Evolutionary conservation across 2,888 invertebrate species (phyloP).

Genomic region (Epinotia demarniana): DNA sequence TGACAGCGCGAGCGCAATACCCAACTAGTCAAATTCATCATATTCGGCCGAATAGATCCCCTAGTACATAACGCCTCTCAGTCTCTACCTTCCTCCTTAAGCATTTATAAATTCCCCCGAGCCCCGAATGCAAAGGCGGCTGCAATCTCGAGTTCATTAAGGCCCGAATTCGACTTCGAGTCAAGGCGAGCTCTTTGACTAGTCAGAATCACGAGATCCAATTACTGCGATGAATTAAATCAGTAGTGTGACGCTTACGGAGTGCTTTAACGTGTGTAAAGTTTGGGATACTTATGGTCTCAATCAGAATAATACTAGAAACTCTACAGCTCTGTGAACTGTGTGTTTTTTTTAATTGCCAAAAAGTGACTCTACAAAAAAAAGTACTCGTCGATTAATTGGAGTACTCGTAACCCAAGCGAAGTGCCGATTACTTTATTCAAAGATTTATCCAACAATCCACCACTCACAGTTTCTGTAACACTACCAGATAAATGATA

Average conservation of each 20-base stretch:
- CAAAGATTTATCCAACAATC: no score
- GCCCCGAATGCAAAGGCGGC: constrained; percentile 20
- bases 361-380: no score
- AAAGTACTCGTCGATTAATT: no score
- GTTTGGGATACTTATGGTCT: not conserved
- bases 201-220: constrained; percentile 57
- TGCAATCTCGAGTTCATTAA: constrained; percentile 40
- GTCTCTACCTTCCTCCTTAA: constrained; percentile 6
- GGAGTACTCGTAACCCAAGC: no score
- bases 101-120: constrained; percentile 20
- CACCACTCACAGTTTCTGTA: no score
- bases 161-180: constrained; percentile 35
- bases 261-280: not conserved
- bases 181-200: constrained; percentile 52
- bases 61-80: not conserved
- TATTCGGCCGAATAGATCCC: not conserved
- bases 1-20: not conserved
- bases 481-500: no score
- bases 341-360: no score
- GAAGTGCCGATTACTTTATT: no score
- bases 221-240: constrained; percentile 52
- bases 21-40: not conserved
- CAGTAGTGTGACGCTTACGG: not conserved
- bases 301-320: not conserved
- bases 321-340: no score